Conservation (phyloP, 2,113 vertebrate genomes). For the Erythrocercus mccallii region DNA sequence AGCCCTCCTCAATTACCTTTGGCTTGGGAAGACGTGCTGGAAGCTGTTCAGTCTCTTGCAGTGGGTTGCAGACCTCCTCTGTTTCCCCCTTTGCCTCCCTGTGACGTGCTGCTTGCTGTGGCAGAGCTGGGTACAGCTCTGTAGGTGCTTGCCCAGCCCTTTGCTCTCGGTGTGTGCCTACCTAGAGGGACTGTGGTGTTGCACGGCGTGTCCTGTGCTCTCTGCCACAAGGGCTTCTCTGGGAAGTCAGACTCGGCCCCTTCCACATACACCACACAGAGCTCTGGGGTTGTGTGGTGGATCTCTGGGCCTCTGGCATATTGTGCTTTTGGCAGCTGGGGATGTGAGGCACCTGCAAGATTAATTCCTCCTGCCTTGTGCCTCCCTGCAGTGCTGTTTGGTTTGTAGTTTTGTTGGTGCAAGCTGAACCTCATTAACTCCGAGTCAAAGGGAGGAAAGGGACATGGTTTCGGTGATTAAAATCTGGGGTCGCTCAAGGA, state of each 20-base stretch:
- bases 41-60: background rate
- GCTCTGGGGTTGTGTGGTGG: accelerated
- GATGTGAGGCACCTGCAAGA: background rate
- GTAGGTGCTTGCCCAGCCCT: background rate
- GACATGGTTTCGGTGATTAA: background rate
- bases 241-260: background rate
- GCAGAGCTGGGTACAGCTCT: background rate
- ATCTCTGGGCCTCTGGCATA: background rate
- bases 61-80: background rate
- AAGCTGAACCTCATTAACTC: background rate
- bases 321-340: background rate
- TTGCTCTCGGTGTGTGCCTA: background rate
- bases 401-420: background rate
- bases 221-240: background rate
- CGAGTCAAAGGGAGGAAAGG: background rate
- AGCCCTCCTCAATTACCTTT: background rate
- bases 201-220: background rate
- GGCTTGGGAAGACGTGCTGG: background rate
- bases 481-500: background rate
- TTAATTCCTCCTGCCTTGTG: background rate
- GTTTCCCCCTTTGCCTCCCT: background rate
- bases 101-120: accelerated
- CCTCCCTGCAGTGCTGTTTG: background rate
- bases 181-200: background rate
- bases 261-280: accelerated